Base-by-base conservation (phyloP, 2,113 vertebrate species). In the Boleophthalmus pectinirostris region DNA sequence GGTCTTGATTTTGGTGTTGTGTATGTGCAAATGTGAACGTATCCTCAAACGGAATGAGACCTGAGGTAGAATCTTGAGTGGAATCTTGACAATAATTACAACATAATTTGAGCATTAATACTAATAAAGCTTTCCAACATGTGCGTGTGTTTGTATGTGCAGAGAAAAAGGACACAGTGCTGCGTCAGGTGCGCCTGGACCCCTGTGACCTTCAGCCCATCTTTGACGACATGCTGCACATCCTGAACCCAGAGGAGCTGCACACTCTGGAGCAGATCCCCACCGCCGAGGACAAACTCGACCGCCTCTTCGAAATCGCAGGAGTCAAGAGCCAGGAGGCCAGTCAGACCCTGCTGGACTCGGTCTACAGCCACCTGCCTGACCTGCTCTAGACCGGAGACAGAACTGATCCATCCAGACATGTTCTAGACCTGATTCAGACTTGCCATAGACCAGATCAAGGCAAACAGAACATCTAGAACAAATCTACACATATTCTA, bases 161-260 rank as follows among this genome's bases (percentile, higher is more conserved):
- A 99, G 97, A 99, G 91, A 99, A 98, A 92, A 98, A 98, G 90
- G 97, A 99, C 93, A 99, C 97, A 0, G 96, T 99, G 80, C 92
- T 99, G 78, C 94, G 97, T 58, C 97, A 99, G 89, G 96, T 99
- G 64, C 97, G 97, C 66, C 93, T 98, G 86, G 97, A 99, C 90
- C 96, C 96, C 2, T 98, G 96, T 0, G 96, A 99, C 93, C 92
- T 99, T 85, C 97, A 98, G 93, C 97, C 97, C 77, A 96, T 99
- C 89, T 99, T 99, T 0, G 97, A 99, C 0, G 97, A 99, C 87
- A 97, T 98, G 96, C 93, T 99, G 87, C 97, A 97, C 89, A 95
- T 99, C 90, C 94, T 99, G 71, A 98, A 96, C 84, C 97, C 95
- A 0, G 97, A 99, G 57, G 97, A 99, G 90, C 94, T 98, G 75